Evolutionary conservation across 2,888 invertebrate genomes (phyloP).

Genomic region (Smittia aterrima): DNA sequence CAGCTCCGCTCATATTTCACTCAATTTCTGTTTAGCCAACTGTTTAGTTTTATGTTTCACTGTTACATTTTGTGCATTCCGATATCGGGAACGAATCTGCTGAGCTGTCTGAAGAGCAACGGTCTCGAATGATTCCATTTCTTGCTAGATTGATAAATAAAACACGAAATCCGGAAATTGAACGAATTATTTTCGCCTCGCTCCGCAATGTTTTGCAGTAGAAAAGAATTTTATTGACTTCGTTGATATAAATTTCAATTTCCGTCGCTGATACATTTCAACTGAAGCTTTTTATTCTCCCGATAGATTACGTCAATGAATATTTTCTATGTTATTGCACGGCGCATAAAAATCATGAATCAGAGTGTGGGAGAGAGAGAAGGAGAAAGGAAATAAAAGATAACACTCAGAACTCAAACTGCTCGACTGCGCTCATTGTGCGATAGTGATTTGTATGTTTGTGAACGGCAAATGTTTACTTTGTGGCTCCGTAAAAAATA

Average conservation of each 20-base stretch:
- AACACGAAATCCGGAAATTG: conserved; percentile 4
- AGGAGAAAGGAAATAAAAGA: not conserved
- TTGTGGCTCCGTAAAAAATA: not conserved
- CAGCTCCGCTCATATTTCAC: not conserved
- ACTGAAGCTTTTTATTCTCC: not conserved
- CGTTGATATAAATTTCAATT: conserved; percentile 17
- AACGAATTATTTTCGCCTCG: not conserved
- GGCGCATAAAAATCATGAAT: not conserved
- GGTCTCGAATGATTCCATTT: not conserved
- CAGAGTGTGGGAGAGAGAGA: not conserved
- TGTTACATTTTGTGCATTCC: not conserved
- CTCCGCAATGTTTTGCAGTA: not conserved
- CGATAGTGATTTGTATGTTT: not conserved
- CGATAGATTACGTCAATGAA: conserved; percentile 23
- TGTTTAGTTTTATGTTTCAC: too few relatives aligned
- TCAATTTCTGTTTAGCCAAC: not conserved
- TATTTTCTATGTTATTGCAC: not conserved
- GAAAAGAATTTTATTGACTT: not conserved
- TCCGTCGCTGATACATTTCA: not conserved
- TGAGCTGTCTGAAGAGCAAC: not conserved
- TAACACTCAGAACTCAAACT: not conserved
- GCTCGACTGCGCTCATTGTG: not conserved
- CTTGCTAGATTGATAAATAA: not conserved
- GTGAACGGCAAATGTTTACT: not conserved
- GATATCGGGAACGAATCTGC: not conserved